Conservation (phyloP, 2,113 vertebrate species). For the Nothocercus nigrocapillus region DNA sequence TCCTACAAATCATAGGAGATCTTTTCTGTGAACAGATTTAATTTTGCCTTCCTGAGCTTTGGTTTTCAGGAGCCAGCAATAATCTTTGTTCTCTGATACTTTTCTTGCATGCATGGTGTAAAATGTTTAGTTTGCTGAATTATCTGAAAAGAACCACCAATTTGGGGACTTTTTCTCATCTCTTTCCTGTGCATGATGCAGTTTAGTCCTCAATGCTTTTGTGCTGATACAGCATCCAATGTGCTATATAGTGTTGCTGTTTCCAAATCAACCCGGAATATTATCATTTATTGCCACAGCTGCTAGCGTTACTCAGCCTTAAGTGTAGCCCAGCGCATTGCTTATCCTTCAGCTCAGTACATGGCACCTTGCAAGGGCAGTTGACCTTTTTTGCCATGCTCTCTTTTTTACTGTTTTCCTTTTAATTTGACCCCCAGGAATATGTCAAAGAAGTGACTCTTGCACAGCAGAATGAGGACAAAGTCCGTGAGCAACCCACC, state of each 20-base stretch:
- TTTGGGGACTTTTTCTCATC: background rate
- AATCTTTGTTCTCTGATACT: background rate
- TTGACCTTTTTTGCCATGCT: background rate
- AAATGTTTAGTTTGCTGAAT: background rate
- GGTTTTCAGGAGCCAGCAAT: background rate
- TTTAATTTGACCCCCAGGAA: background rate
- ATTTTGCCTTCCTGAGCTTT: background rate
- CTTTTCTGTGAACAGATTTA: background rate
- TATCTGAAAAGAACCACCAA: background rate
- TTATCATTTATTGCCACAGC: accelerated
- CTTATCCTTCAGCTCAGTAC: background rate
- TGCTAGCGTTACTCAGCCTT: background rate
- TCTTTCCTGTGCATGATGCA: background rate
- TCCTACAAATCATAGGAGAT: background rate
- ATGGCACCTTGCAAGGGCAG: background rate
- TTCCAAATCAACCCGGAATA: background rate
- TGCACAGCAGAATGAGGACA: background rate
- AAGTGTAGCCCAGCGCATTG: accelerated
- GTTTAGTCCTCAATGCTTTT: background rate
- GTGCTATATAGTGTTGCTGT: accelerated
- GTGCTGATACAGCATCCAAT: background rate
- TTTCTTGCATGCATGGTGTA: background rate
- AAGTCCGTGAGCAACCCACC: background rate
- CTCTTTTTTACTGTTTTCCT: background rate
- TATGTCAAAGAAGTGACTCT: background rate